These are phyloP conservation scores for Oreortyx pictus DNA, from an alignment of 2,797 vertebrate genomes.

Conservation along the genomic window DNA sequence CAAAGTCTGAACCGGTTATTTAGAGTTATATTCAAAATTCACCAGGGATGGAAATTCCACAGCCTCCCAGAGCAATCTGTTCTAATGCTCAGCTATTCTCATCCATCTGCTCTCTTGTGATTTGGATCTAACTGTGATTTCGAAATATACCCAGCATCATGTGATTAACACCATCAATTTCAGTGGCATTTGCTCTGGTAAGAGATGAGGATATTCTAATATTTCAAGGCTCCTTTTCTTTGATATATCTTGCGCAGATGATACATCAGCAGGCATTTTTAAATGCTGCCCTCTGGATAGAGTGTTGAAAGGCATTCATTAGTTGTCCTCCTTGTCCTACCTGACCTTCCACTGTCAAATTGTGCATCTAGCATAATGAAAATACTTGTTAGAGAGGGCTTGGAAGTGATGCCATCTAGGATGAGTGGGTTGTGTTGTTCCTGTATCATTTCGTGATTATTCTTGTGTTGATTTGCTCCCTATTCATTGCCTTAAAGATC, in stretches of 20 bases:
- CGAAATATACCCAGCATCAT: not conserved
- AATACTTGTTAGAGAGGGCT: not conserved
- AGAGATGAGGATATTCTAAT: not conserved
- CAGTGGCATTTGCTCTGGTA: not conserved
- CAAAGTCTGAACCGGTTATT: not conserved
- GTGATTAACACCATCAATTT: not conserved
- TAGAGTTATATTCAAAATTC: not conserved
- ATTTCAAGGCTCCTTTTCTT: conserved; percentile 20
- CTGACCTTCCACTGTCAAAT: conserved; percentile 29
- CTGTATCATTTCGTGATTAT: not conserved
- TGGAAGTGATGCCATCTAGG: conserved; percentile 45
- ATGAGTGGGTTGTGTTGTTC: conserved; percentile 44
- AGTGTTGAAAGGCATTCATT: conserved; percentile 33
- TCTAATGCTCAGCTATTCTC: not conserved
- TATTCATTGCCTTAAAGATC: not conserved
- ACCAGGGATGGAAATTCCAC: not conserved
- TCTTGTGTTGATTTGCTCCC: conserved; percentile 28
- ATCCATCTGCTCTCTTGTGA: not conserved
- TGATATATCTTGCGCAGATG: accelerated
- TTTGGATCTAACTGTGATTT: not conserved
- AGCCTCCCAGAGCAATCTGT: not conserved
- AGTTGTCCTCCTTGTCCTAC: conserved; percentile 7
- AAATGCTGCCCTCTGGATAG: not conserved
- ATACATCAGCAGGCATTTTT: conserved; percentile 13
- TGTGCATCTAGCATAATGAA: conserved; percentile 12